Conservation (phyloP, 1,140 invertebrate genomes). For the Archivesica marissinica region DNA sequence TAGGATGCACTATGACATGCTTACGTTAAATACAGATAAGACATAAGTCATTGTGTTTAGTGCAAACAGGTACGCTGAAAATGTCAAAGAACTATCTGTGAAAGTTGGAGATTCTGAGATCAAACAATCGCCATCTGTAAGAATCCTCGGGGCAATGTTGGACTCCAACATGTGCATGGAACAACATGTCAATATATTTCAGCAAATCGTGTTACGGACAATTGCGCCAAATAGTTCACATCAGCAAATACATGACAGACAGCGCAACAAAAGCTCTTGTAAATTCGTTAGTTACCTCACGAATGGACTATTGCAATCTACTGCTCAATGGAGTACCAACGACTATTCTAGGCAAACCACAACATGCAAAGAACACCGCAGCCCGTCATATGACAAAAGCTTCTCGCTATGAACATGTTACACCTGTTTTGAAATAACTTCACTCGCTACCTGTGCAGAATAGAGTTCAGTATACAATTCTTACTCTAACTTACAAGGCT, state of each 20-base stretch:
- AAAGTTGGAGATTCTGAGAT: slow-evolving; percentile 6
- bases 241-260: neutral
- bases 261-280: slow-evolving; percentile 20
- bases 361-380: slow-evolving; percentile 12
- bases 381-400: neutral
- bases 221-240: slow-evolving; percentile 33
- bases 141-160: neutral
- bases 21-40: slow-evolving; percentile 37
- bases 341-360: no score
- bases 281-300: neutral
- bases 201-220: no score
- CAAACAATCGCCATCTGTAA: neutral
- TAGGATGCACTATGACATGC: neutral
- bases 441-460: no score
- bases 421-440: slow-evolving; percentile 1
- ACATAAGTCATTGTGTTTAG: slow-evolving; percentile 13
- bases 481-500: no score
- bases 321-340: neutral
- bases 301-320: slow-evolving; percentile 4
- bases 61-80: neutral
- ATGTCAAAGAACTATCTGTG: neutral
- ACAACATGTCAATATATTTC: no score
- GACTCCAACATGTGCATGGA: neutral
- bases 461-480: no score
- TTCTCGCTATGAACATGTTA: neutral